Conservation (phyloP, 2,797 vertebrate species). For the Trachurus trachurus region DNA sequence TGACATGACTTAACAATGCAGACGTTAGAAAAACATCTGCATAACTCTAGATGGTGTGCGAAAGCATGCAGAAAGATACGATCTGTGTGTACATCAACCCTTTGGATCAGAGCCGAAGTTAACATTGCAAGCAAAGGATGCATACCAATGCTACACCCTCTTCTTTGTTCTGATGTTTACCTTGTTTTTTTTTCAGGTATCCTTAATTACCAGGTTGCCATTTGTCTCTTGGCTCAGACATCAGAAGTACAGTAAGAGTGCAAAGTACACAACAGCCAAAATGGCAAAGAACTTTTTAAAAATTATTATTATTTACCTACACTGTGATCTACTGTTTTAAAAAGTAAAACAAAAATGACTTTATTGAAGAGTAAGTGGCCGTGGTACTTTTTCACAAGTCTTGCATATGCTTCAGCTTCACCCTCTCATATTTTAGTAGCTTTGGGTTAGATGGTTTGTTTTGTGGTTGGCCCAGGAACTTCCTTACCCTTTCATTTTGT, state of each 20-base stretch:
- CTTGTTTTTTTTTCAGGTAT: constrained; percentile 1
- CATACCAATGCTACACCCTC: constrained; percentile 6
- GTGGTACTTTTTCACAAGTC: background rate
- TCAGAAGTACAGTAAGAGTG: background rate
- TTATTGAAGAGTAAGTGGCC: constrained; percentile 2
- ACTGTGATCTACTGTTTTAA: background rate
- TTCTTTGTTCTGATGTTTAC: constrained; percentile 21
- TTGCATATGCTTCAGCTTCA: background rate
- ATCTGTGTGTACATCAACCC: constrained; percentile 40
- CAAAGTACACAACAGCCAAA: background rate
- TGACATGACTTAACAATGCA: constrained; percentile 39
- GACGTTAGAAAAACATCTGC: constrained; percentile 57
- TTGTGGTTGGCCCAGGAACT: constrained; percentile 22
- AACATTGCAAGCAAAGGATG: constrained; percentile 31
- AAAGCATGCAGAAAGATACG: constrained; percentile 53
- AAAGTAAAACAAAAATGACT: background rate
- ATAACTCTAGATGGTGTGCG: constrained; percentile 56
- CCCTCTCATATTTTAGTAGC: background rate
- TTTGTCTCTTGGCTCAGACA: background rate
- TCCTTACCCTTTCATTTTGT: constrained; percentile 27
- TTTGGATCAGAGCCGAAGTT: constrained; percentile 32
- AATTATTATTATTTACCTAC: background rate
- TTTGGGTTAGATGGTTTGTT: constrained; percentile 23
- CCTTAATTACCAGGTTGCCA: constrained; percentile 8
- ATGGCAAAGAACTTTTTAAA: background rate